Evolutionary conservation across 2,888 invertebrate genomes (phyloP).

Genomic region (Amiota minor): DNA sequence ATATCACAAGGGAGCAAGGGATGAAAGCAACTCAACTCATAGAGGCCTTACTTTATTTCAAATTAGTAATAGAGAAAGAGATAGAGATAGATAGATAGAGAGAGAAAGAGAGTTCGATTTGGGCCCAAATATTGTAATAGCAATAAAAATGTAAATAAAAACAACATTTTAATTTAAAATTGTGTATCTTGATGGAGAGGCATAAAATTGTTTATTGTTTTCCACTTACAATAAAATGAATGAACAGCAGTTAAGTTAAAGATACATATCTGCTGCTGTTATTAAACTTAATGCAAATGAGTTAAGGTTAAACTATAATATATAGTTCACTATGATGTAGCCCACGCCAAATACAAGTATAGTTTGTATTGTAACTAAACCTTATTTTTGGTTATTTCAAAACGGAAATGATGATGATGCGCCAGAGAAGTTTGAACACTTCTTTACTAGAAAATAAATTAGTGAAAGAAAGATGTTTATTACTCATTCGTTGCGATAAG

Average conservation of each 20-base stretch:
- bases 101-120: no score
- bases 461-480: constrained; percentile 21
- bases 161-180: no score
- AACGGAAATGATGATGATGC: constrained; percentile 1
- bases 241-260: neutral
- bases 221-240: no score
- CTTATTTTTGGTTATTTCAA: neutral
- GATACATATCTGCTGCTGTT: neutral
- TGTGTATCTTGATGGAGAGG: no score
- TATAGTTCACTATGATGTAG: neutral
- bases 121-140: no score
- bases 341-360: neutral
- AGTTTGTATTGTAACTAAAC: neutral
- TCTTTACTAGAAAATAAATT: constrained; percentile 24
- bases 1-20: no score
- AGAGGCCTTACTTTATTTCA: no score
- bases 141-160: no score
- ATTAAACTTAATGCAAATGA: neutral
- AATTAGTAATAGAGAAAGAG: no score
- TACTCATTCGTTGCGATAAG: constrained; percentile 5
- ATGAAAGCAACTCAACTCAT: no score
- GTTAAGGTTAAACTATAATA: neutral
- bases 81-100: no score
- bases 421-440: constrained; percentile 16
- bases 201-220: no score